Base-by-base conservation (phyloP, 2,888 invertebrate genomes). In the Lampropteryx suffumata region DNA sequence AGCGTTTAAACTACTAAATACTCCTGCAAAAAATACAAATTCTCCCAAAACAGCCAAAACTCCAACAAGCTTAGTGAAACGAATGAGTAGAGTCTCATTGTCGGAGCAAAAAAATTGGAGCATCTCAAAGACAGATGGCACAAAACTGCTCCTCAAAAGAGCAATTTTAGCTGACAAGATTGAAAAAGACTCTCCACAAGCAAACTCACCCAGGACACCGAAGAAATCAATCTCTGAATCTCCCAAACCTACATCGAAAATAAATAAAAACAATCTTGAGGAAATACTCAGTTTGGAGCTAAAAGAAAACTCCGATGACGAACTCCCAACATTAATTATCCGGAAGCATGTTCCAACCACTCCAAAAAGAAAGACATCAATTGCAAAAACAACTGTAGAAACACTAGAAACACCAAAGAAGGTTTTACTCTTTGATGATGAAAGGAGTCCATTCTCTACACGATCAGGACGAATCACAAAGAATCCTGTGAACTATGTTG, bases 51-150 rank as follows among this genome's bases (percentile, higher is more conserved):
- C 78, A 9, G 77, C 80, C 6, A 84, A 83, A 67, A 91, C 88
- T 14, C 90, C 90, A 11, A 83, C 61, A 29, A 85, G 82, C 39
- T 67, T 90, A 58, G 69, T 84, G 0, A 84, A 81, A 69, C 66
- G 77, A 68, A 81, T 90, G 81, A 79, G 79, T 33, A 67, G 77
- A 57, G 74, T 86, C 1, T 88, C 84, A 3, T 65, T 85, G 24
- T 74, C 82, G 1, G 88, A 85, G 50, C 64, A 71, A 37, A 85
- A 81, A 41, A 84, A 82, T 54, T 91, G 90, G 90, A 88, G 86
- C 65, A 61, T 91, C 1, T 81, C 71, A 17, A 90, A 89, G 64
- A 82, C 79, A 63, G 86, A 90, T 67, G 85, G 85, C 4, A 90
- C 89, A 1, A 91, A 90, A 65, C 36, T 91, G 1, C 61, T 89